phyloP scores from a whole-genome alignment of 2,113 vertebrate species.

The Pholis gunnellus region DNA sequence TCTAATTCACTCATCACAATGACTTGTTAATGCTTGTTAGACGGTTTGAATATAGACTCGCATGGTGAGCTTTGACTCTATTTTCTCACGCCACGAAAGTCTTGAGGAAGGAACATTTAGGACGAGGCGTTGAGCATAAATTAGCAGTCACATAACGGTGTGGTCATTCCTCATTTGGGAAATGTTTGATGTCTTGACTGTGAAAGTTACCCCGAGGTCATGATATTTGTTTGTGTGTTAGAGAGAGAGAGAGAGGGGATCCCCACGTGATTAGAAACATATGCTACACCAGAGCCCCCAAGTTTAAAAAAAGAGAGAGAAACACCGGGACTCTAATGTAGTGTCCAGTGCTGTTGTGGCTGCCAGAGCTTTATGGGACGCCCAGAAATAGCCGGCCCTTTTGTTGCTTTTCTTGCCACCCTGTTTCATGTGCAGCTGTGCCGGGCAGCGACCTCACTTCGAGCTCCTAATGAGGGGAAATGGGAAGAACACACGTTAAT shows the following conservation, averaged over 20 bases:
- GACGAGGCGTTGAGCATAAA: neutral
- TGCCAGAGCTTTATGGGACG: conserved; percentile 66
- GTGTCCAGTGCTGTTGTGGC: conserved; percentile 18
- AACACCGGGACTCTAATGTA: conserved; percentile 15
- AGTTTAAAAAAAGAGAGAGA: neutral
- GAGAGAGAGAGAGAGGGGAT: neutral
- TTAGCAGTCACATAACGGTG: neutral
- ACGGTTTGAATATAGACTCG: neutral
- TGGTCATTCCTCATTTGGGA: conserved; percentile 4
- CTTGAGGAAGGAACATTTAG: neutral
- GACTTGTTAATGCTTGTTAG: neutral
- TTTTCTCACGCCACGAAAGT: neutral
- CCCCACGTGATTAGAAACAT: neutral
- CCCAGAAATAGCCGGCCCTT: conserved; percentile 63
- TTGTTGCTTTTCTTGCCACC: conserved; percentile 48
- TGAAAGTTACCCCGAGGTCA: conserved; percentile 34
- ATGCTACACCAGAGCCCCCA: neutral
- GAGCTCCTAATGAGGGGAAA: conserved; percentile 58
- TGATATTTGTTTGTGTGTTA: conserved; percentile 5
- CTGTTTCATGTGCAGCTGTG: conserved; percentile 70
- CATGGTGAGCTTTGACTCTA: neutral
- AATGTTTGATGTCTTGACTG: neutral
- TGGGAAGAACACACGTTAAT: conserved; percentile 53
- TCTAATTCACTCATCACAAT: conserved; percentile 4
- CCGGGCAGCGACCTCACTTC: conserved; percentile 44